Evolutionary conservation across 2,797 vertebrate species (phyloP), one percentile per base, ranked within the genome.

Genomic region (Sebastes matsubarae): DNA sequence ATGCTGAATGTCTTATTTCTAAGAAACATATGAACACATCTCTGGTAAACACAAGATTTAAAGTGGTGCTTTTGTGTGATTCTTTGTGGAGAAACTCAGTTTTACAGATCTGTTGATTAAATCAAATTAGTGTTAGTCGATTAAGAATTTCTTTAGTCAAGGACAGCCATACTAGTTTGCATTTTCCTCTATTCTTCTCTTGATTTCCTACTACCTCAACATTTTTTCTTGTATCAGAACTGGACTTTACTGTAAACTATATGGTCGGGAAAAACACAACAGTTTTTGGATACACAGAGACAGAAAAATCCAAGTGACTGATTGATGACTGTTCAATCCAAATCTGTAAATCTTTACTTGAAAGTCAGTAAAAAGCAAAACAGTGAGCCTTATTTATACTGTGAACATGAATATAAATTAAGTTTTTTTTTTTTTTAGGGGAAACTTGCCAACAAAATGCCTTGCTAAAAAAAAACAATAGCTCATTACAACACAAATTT

Each of bases 101-200:
- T 46, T 46, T 46, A 46, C 42, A 42, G 42, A 46, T 46, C 42
- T 46, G 42, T 46, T 3, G 38, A 42, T 42, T 16, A 42, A 42
- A 42, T 42, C 38, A 0, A 42, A 18, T 46, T 16, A 46, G 16
- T 46, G 14, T 46, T 18, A 3, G 42, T 46, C 42, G 42, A 46
- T 18, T 46, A 46, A 46, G 14, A 46, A 18, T 46, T 0, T 46
- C 0, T 46, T 46, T 18, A 46, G 0, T 46, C 42, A 18, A 46
- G 42, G 16, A 46, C 16, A 46, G 16, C 16, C 42, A 16, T 46
- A 59, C 58, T 22, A 11, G 24, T 65, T 69, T 20, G 1, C 8
- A 27, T 59, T 52, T 58, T 61, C 25, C 38, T 9, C 6, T 8
- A 3, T 34, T 72, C 7, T 55, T 8, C 6, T 14, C 59, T 64